phyloP scores from a whole-genome alignment of 2,113 vertebrate species.

The Chelonoidis abingdonii region DNA sequence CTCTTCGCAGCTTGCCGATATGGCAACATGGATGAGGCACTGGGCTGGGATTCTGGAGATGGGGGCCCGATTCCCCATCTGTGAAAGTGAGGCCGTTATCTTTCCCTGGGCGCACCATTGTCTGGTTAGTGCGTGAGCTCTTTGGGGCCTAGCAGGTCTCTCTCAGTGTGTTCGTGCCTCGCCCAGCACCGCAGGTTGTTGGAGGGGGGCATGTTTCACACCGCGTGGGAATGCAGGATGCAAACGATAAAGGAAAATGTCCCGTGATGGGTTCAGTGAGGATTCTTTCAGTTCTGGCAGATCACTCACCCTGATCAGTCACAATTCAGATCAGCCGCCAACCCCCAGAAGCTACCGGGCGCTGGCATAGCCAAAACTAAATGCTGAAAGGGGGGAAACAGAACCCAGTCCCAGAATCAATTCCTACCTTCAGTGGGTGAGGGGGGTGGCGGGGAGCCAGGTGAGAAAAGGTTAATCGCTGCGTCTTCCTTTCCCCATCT shows the following conservation, averaged over 20 bases:
- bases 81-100: not conserved
- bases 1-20: too few relatives aligned
- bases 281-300: too few relatives aligned
- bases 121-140: too few relatives aligned
- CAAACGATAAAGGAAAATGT: not conserved
- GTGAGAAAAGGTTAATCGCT: not conserved
- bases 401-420: not conserved
- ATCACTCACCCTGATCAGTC: not conserved
- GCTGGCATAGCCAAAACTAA: not conserved
- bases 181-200: not conserved
- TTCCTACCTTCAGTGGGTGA: not conserved
- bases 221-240: not conserved
- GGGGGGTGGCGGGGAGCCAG: not conserved
- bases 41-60: not conserved
- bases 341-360: not conserved
- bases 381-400: not conserved
- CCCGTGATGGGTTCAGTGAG: too few relatives aligned
- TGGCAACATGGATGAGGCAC: too few relatives aligned
- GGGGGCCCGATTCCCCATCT: not conserved
- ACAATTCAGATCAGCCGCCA: not conserved
- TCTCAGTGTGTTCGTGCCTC: too few relatives aligned
- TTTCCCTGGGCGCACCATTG: too few relatives aligned
- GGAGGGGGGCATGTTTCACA: too few relatives aligned
- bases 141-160: not conserved
- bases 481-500: not conserved